A percentile compares a stretch with the other conserved stretches of the same genome.
Evolutionary conservation across 2,113 vertebrate genomes (phyloP).

Genomic region (Romanogobio albipinnatus): DNA sequence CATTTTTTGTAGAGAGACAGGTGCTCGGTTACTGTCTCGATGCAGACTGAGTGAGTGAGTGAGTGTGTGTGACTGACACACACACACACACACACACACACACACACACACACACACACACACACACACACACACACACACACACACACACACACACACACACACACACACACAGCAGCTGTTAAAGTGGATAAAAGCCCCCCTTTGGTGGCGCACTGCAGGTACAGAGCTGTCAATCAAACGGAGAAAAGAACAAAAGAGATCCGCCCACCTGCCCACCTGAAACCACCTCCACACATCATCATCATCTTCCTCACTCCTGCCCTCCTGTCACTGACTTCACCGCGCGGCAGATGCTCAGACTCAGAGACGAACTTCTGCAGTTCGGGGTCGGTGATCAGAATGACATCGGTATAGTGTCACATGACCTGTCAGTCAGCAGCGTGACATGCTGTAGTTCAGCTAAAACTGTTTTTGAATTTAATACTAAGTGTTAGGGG

Average conservation of each 20-base stretch:
- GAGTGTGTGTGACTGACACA: no score
- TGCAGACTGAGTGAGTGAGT: not conserved
- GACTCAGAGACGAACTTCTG: not conserved
- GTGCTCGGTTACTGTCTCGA: not conserved
- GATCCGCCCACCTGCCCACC: slow-evolving; percentile 4
- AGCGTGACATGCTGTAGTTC: no score
- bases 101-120: no score
- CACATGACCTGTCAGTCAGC: not conserved
- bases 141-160: slow-evolving; percentile 4
- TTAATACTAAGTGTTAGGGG: no score
- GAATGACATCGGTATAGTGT: not conserved
- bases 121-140: no score
- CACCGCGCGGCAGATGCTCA: not conserved
- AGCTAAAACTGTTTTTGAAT: no score
- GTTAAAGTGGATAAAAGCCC: not conserved
- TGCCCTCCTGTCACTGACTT: not conserved
- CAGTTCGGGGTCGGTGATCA: not conserved
- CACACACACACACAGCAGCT: slow-evolving; percentile 32
- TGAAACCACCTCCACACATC: not conserved
- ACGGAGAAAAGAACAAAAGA: slow-evolving; percentile 11
- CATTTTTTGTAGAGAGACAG: not conserved
- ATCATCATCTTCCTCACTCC: not conserved
- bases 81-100: no score
- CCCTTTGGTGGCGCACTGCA: not conserved
- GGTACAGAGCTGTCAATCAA: slow-evolving; percentile 47